A percentile compares a stretch with the other conserved stretches of the same genome.
Evolutionary conservation across 2,797 vertebrate species (phyloP).

Genomic region (Enteromius thamalakanensis): DNA sequence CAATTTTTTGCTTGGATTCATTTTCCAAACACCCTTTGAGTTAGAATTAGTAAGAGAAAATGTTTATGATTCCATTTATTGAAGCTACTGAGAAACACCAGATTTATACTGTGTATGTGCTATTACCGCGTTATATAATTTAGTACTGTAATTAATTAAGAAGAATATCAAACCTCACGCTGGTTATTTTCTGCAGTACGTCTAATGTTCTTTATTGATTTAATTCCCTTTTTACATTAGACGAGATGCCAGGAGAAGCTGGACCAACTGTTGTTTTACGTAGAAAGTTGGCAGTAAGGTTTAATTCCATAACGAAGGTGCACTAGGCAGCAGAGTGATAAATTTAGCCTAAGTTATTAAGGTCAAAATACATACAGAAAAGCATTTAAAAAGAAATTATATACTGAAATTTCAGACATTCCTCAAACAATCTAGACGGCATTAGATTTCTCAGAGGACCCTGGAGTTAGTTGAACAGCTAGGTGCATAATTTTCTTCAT

Average conservation of each 20-base stretch:
- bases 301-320: not conserved
- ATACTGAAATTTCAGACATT: not conserved
- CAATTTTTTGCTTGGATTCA: not conserved
- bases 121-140: not conserved
- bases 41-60: not conserved
- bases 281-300: not conserved
- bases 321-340: not conserved
- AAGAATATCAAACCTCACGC: not conserved
- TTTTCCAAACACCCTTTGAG: not conserved
- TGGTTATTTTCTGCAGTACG: not conserved
- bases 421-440: not conserved
- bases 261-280: not conserved
- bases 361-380: not conserved
- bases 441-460: not conserved
- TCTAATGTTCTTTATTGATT: not conserved
- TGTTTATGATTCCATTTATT: not conserved
- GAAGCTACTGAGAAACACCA: not conserved
- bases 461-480: not conserved
- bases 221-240: not conserved
- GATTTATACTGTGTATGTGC: not conserved
- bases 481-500: not conserved
- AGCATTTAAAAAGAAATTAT: not conserved
- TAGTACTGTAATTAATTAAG: not conserved
- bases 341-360: not conserved
- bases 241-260: conserved; percentile 1